Evolutionary conservation across 2,888 invertebrate genomes (phyloP), one percentile per base, ranked within the genome.

Genomic region (Orchesella flavescens): DNA sequence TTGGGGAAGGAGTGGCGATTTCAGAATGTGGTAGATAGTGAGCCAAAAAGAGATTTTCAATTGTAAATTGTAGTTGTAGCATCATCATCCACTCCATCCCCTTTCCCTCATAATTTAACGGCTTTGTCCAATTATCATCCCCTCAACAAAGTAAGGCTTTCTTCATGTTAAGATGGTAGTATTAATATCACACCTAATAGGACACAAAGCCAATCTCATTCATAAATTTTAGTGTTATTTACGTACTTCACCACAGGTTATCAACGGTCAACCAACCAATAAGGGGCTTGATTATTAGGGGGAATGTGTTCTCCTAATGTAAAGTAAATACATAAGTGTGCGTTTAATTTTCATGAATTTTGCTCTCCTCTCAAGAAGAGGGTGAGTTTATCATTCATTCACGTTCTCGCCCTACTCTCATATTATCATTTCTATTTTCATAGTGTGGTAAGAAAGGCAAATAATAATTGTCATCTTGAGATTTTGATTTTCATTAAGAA

Each of bases 71-170:
- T 55, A 24, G 72, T 53, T n/a, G n/a, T n/a, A n/a, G n/a, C n/a
- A n/a, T n/a, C n/a, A n/a, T n/a, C n/a, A n/a, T n/a, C n/a, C n/a
- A n/a, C 34, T 13, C 17, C 46, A 46, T 23, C 65, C 65, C 78
- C 79, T 79, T 79, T 79, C 79, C 65, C 79, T 55, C 72, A 66
- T 79, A 79, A 79, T 79, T 72, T 72, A 65, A 71, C 65, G 19
- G 24, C 65, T 55, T 71, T 78, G 78, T 65, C 78, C 63, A 71
- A 71, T 73, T 79, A 72, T 49, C 75, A 57, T 43, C 21, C 53
- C 9, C 24, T 5, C 63, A 79, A 57, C 68, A 68, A 77, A 55
- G 7, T 19, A 17, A 77, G 59, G 44, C 43, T 65, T 61, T 55
- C 53, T 73, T 53, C n/a, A n/a, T n/a, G n/a, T n/a, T n/a, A n/a